phyloP scores from a whole-genome alignment of 2,113 vertebrate genomes.

The Bos indicus region DNA sequence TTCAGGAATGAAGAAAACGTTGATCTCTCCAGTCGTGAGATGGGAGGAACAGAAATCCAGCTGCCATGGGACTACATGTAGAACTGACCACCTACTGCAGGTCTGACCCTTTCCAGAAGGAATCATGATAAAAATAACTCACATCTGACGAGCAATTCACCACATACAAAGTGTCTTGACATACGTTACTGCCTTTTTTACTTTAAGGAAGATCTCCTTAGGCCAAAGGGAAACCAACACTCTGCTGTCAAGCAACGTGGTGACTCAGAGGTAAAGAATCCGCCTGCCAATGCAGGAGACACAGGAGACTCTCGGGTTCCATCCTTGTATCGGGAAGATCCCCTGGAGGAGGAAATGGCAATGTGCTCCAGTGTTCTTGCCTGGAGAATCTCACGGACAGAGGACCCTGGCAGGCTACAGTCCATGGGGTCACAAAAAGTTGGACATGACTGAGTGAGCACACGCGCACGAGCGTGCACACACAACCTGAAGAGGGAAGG shows the following conservation, averaged over 20 bases:
- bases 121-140: neutral
- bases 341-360: neutral
- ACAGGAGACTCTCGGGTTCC: neutral
- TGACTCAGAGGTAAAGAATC: neutral
- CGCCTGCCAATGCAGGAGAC: neutral
- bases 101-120: neutral
- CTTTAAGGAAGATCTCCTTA: neutral
- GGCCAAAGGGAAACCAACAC: neutral
- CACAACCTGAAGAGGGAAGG: neutral
- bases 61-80: too few relatives aligned
- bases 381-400: neutral
- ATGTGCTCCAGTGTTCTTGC: neutral
- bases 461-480: fast-evolving
- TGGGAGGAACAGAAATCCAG: too few relatives aligned
- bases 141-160: neutral
- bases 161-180: neutral
- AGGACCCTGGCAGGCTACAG: neutral
- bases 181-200: neutral
- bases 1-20: neutral
- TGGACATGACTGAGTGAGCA: neutral
- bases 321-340: neutral
- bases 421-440: neutral
- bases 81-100: too few relatives aligned
- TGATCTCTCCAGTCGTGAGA: neutral
- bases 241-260: neutral